Percentiles rank a stretch among this genome's conserved stretches.
phyloP scores from a whole-genome alignment of 2,113 vertebrate genomes.

The Varanus komodoensis region DNA sequence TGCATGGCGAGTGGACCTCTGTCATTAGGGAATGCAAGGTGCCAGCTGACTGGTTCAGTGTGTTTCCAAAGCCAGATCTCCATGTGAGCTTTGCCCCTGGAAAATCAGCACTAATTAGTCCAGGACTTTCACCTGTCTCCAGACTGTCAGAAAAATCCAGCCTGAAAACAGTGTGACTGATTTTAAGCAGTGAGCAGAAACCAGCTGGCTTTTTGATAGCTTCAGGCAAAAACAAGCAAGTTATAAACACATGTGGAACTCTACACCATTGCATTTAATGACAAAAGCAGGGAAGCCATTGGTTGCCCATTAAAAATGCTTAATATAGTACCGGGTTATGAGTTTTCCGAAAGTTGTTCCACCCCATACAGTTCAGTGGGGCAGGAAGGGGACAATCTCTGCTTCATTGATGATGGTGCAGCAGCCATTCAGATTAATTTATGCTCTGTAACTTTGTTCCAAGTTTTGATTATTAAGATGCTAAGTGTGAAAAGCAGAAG shows the following conservation, averaged over 20 bases:
- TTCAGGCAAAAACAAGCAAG: background rate
- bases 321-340: background rate
- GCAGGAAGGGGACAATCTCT: background rate
- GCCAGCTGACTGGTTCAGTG: slow-evolving; percentile 57
- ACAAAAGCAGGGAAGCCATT: background rate
- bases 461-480: background rate
- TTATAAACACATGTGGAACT: background rate
- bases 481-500: background rate
- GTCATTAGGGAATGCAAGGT: slow-evolving; percentile 9
- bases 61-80: slow-evolving; percentile 40
- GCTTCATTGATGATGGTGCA: no score
- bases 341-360: background rate
- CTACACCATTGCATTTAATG: slow-evolving; percentile 1
- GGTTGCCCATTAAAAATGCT: background rate
- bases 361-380: no score
- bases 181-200: slow-evolving; percentile 59
- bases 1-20: slow-evolving; percentile 29
- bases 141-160: slow-evolving; percentile 49
- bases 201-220: slow-evolving; percentile 27
- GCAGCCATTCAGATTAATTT: background rate
- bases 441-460: background rate
- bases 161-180: slow-evolving; percentile 32
- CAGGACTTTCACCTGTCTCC: slow-evolving; percentile 57
- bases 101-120: slow-evolving; percentile 57
- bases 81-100: slow-evolving; percentile 37